phyloP scores from a whole-genome alignment of 2,888 invertebrate genomes.

The Abscondita cerata region DNA sequence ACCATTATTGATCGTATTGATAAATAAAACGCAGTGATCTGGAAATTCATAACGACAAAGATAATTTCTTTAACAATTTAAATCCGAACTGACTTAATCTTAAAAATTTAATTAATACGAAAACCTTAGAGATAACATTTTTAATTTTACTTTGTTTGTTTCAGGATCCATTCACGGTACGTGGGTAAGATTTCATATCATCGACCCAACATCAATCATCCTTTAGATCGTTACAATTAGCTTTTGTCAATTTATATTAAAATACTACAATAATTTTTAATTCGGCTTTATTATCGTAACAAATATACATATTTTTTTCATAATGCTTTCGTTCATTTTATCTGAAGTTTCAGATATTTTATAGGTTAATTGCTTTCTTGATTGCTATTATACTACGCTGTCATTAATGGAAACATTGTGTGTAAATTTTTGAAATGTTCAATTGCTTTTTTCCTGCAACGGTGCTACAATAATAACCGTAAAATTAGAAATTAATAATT shows the following conservation, averaged over 20 bases:
- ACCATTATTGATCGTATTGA: too few species aligned
- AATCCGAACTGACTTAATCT: too few species aligned
- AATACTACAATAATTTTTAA: neutral
- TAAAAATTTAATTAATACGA: too few species aligned
- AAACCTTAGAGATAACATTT: too few species aligned
- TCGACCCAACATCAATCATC: slow-evolving; percentile 43
- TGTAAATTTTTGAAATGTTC: neutral
- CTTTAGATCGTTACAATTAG: neutral
- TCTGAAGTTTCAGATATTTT: neutral
- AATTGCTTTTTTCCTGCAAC: neutral
- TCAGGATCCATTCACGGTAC: slow-evolving; percentile 71
- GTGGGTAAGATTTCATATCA: slow-evolving; percentile 48
- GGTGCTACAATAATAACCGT: neutral
- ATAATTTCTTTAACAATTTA: slow-evolving; percentile 24
- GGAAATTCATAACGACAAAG: slow-evolving; percentile 17
- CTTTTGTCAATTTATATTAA: neutral
- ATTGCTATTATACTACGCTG: neutral
- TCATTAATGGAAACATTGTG: slow-evolving; percentile 2
- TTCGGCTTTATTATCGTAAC: too few species aligned
- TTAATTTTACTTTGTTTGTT: slow-evolving; percentile 60
- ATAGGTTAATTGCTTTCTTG: neutral
- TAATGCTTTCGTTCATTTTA: too few species aligned
- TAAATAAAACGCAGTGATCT: too few species aligned
- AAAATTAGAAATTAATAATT: neutral
- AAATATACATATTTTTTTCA: too few species aligned